phyloP scores from a whole-genome alignment of 2,113 vertebrate genomes.

The Pygoscelis antarcticus region DNA sequence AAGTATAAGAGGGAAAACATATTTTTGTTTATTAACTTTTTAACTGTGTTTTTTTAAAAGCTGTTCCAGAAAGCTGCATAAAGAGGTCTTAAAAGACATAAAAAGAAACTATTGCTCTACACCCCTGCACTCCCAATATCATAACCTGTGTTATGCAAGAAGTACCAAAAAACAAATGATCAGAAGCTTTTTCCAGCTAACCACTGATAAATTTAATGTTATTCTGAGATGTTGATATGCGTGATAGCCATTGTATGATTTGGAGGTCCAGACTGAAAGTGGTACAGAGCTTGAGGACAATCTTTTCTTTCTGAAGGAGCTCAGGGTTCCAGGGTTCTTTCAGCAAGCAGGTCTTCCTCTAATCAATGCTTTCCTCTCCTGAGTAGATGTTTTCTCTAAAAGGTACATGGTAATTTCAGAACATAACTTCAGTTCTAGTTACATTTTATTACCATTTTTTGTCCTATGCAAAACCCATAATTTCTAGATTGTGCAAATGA shows the following conservation, averaged over 20 bases:
- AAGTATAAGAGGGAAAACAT: neutral
- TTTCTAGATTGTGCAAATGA: neutral
- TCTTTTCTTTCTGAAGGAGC: neutral
- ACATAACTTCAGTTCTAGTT: neutral
- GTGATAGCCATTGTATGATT: neutral
- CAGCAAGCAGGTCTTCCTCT: neutral
- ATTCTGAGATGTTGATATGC: fast-evolving
- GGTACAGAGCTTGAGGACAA: neutral
- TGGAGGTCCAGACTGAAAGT: neutral
- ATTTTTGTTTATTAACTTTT: neutral
- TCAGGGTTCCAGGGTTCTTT: neutral
- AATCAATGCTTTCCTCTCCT: neutral
- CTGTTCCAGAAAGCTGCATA: neutral
- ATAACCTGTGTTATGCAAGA: neutral
- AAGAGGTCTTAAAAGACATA: neutral
- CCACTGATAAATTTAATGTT: neutral
- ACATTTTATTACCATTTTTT: neutral
- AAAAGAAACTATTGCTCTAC: neutral
- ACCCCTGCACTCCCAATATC: fast-evolving
- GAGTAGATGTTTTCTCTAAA: neutral
- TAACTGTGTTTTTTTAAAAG: neutral
- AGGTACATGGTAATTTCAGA: neutral
- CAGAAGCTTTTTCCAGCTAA: neutral
- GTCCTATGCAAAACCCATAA: fast-evolving
- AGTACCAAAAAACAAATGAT: neutral